These are phyloP conservation scores for Natrix natrix DNA, from an alignment of 2,797 vertebrate species.

Conservation along the genomic window DNA sequence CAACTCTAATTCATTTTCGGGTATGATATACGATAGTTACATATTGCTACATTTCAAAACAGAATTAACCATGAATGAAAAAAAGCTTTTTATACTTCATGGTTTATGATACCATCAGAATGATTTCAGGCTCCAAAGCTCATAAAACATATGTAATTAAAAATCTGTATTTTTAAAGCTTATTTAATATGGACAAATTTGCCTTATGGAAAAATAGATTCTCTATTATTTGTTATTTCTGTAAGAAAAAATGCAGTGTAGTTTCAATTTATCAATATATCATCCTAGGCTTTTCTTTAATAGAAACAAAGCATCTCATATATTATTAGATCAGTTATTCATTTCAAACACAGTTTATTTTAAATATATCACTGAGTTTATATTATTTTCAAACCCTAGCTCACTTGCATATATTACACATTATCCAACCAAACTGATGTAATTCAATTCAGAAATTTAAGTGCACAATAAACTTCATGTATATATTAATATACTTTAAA, in stretches of 20 bases:
- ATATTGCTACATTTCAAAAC: neutral
- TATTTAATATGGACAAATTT: constrained; percentile 8
- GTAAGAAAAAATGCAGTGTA: neutral
- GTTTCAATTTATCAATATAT: neutral
- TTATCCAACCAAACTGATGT: neutral
- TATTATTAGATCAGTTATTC: constrained; percentile 10
- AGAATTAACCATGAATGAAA: neutral
- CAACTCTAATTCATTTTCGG: neutral
- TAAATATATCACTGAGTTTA: neutral
- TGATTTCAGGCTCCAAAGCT: neutral
- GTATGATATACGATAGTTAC: neutral
- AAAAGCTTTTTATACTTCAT: neutral
- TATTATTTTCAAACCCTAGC: neutral
- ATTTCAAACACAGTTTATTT: neutral
- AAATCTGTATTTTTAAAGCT: neutral
- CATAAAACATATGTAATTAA: neutral
- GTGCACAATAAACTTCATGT: neutral
- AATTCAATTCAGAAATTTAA: neutral
- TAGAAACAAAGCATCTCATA: neutral
- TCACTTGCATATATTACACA: neutral
- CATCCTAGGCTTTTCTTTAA: neutral
- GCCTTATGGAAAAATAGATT: neutral
- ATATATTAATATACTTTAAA: neutral
- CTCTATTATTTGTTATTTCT: constrained; percentile 2
- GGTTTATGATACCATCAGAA: neutral